phyloP scores from a whole-genome alignment of 2,888 invertebrate genomes.

The Leptinotarsa rubiginosa region DNA sequence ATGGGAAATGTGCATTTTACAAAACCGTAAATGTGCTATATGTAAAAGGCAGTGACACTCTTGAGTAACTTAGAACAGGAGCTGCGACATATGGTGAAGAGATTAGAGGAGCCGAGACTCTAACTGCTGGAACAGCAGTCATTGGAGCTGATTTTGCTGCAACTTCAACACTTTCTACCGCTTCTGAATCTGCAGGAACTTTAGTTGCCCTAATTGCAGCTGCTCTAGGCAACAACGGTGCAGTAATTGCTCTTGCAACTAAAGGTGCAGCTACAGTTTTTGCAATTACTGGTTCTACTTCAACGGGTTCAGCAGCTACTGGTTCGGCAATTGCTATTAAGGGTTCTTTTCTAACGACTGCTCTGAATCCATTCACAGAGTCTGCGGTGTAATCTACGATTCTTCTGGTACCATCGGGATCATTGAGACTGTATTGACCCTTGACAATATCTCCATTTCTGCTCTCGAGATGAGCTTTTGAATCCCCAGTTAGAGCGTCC shows the following conservation, averaged over 20 bases:
- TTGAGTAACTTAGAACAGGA: constrained; percentile 35
- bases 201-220: neutral
- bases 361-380: constrained; percentile 75
- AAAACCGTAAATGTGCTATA: constrained; percentile 43
- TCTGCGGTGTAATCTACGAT: constrained; percentile 76
- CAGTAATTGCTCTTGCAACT: constrained; percentile 40
- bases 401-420: constrained; percentile 74
- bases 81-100: constrained; percentile 52
- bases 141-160: constrained; percentile 53
- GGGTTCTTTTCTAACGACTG: constrained; percentile 75
- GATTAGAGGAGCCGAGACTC: constrained; percentile 35
- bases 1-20: neutral
- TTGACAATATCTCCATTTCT: constrained; percentile 75
- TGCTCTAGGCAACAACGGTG: constrained; percentile 42
- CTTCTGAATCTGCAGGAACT: neutral
- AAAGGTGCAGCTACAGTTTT: constrained; percentile 28
- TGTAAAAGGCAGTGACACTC: constrained; percentile 42
- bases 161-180: constrained; percentile 7
- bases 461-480: constrained; percentile 68
- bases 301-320: constrained; percentile 26
- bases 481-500: constrained; percentile 74
- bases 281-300: constrained; percentile 18
- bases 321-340: constrained; percentile 55
- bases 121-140: constrained; percentile 64
- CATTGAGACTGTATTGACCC: constrained; percentile 73